Evolutionary conservation across 1,140 invertebrate species (phyloP), one percentile per base, ranked within the genome.

Genomic region (Batillaria attramentaria): DNA sequence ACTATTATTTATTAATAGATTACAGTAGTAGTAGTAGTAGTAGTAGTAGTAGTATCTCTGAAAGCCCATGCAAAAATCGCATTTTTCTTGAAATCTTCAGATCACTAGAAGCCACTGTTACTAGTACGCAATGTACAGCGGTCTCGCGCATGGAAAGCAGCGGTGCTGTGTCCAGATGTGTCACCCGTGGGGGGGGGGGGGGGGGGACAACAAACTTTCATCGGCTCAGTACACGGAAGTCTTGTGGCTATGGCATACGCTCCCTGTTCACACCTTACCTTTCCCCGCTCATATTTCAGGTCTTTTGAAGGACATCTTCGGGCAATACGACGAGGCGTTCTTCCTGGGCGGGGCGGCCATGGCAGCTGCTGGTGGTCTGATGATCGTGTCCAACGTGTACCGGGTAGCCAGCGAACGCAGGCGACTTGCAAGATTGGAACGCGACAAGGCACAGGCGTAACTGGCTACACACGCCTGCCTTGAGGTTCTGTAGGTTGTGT

Each of bases 271-370:
- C 33, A 13, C 35, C n/a, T 16, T 62, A 41, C 33, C 42, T 50
- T n/a, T n/a, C n/a, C n/a, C n/a, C n/a, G n/a, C n/a, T n/a, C n/a
- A n/a, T n/a, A n/a, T 79, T 80, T 4, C 57, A 86, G 85, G 85
- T 68, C 33, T 83, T 18, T 43, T 88, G n/a, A 85, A 82, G 60
- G 87, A 88, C 57, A 50, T 80, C 3, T 72, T 79, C 18, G 85
- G 87, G 0, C 77, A 39, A 4, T 88, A 79, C 79, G 80, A 85
- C 42, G 79, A 82, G 41, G 82, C 81, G 0, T 88, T 88, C 69
- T 85, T 84, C 46, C 70, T 88, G 54, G 82, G 84, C n/a, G 83
- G 83, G 20, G 75, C 60, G 18, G 70, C 78, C 13, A 78, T 85
- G 54, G 42, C 83, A 2, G 0, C 81, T 18, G 78, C 85, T n/a